Evolutionary conservation across 2,113 vertebrate genomes (phyloP).

Genomic region (Saguinus imperator): DNA sequence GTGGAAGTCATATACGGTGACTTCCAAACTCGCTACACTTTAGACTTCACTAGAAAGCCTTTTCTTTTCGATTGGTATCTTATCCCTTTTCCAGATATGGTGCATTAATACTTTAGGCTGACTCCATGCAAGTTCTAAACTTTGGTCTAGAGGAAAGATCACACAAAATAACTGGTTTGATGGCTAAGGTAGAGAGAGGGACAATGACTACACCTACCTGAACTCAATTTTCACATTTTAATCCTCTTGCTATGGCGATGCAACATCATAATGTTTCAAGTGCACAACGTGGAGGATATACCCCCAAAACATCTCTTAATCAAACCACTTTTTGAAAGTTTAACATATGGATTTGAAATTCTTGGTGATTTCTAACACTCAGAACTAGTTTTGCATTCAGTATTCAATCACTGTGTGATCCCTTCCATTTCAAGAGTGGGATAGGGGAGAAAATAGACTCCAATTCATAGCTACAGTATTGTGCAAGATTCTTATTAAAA

Average conservation of each 20-base stretch:
- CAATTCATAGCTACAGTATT: constrained; percentile 69
- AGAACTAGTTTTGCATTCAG: constrained; percentile 38
- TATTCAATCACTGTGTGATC: constrained; percentile 43
- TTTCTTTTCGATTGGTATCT: neutral
- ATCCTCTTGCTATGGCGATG: neutral
- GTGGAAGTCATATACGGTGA: neutral
- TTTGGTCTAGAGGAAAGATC: constrained; percentile 47
- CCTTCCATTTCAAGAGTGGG: constrained; percentile 19
- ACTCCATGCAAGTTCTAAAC: constrained; percentile 25
- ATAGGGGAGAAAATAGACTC: constrained; percentile 66
- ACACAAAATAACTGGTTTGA: neutral
- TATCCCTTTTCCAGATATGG: neutral
- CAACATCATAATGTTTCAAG: neutral
- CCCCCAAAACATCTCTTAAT: neutral
- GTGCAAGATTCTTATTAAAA: constrained; percentile 83
- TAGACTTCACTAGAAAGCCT: neutral
- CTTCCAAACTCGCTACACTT: neutral
- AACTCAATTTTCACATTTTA: neutral
- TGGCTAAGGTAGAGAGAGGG: constrained; percentile 17
- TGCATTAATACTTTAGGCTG: constrained; percentile 4
- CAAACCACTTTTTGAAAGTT: constrained; percentile 9
- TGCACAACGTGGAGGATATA: neutral
- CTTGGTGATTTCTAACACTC: constrained; percentile 21
- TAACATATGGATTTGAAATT: neutral
- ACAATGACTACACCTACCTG: rapidly evolving